Evolutionary conservation across 2,888 invertebrate genomes (phyloP).

Genomic region (Galerucella pusilla): DNA sequence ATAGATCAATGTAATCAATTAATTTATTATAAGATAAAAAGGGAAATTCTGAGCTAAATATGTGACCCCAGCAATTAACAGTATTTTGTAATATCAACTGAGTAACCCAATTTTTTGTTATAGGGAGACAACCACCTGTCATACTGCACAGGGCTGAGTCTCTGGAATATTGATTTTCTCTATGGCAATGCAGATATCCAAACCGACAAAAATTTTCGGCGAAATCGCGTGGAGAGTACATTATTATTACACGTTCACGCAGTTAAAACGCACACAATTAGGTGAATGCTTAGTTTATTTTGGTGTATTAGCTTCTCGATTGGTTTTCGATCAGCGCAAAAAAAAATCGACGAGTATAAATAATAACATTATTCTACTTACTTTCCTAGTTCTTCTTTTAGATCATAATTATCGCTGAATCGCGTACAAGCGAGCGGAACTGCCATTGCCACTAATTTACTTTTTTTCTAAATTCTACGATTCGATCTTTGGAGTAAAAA

Average conservation of each 20-base stretch:
- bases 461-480: constrained; percentile 59
- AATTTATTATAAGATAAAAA: background rate
- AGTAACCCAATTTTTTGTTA: constrained; percentile 36
- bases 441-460: constrained; percentile 74
- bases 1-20: too few relatives aligned
- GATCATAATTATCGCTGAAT: constrained; percentile 99
- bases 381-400: constrained; percentile 99
- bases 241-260: constrained; percentile 31
- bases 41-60: background rate
- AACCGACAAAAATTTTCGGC: constrained; percentile 53
- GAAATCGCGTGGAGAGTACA: constrained; percentile 37
- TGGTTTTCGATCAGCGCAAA: constrained; percentile 47
- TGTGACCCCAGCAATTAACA: background rate
- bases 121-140: constrained; percentile 64
- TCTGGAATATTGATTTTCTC: constrained; percentile 65
- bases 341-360: constrained; percentile 44
- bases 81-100: constrained; percentile 6
- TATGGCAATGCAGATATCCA: constrained; percentile 65
- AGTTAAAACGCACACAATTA: constrained; percentile 41
- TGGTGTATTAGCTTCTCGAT: constrained; percentile 53
- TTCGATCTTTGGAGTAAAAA: constrained; percentile 55
- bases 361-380: constrained; percentile 70
- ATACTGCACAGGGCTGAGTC: constrained; percentile 62
- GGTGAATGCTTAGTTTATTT: constrained; percentile 55
- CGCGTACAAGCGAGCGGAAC: constrained; percentile 93